Evolutionary conservation across 1,140 invertebrate species (phyloP).

Genomic region (Magallana gigas): DNA sequence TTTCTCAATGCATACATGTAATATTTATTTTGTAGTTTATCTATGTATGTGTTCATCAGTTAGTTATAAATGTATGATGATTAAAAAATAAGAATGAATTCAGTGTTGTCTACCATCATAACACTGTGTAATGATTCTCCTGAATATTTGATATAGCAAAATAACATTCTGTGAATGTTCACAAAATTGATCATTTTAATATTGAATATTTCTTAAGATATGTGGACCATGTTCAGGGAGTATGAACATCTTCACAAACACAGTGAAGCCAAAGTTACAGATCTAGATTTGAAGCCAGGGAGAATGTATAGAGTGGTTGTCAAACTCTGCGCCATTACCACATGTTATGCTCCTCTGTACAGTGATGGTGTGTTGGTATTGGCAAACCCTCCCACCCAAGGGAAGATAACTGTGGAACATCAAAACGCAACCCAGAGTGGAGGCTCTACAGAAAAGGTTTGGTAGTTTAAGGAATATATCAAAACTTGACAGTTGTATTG

Average conservation of each 20-base stretch:
- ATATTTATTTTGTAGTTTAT: too few species aligned
- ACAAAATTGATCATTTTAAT: neutral
- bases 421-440: conserved; percentile 26
- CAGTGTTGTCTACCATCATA: too few species aligned
- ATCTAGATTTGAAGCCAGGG: conserved; percentile 51
- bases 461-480: neutral
- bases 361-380: conserved; percentile 62
- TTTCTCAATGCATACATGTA: neutral
- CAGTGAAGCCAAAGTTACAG: conserved; percentile 41
- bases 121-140: too few species aligned
- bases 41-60: too few species aligned
- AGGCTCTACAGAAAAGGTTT: conserved; percentile 41
- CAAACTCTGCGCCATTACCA: conserved; percentile 56
- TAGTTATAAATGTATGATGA: too few species aligned
- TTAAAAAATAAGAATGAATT: too few species aligned
- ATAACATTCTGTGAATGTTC: too few species aligned
- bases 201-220: conserved; percentile 45
- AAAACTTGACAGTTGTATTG: neutral
- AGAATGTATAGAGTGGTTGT: conserved; percentile 52
- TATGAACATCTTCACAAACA: conserved; percentile 49
- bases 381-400: conserved; percentile 52
- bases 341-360: conserved; percentile 54
- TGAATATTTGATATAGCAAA: too few species aligned
- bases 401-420: conserved; percentile 51
- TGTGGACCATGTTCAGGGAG: conserved; percentile 54